Evolutionary conservation across 1,140 invertebrate genomes (phyloP).

Genomic region (Palaemon carinicauda): DNA sequence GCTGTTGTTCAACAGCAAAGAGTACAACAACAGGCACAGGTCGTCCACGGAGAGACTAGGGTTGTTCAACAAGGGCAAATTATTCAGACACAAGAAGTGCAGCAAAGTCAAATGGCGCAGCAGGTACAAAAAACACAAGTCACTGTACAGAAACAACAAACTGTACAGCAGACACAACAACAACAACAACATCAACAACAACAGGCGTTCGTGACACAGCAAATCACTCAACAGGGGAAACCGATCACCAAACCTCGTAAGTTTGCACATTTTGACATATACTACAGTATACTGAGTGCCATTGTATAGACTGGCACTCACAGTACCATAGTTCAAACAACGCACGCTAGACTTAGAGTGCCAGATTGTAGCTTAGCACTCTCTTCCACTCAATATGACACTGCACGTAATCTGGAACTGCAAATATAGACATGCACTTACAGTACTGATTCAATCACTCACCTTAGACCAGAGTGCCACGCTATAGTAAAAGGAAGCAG

Average conservation of each 20-base stretch:
- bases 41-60: slow-evolving; percentile 35
- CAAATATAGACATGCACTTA: slow-evolving; percentile 32
- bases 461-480: not conserved
- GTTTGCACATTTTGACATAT: not conserved
- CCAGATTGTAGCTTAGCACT: slow-evolving; percentile 17
- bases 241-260: slow-evolving; percentile 24
- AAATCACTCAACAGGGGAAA: slow-evolving; percentile 7
- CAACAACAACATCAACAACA: not conserved
- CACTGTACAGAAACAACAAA: slow-evolving; percentile 46
- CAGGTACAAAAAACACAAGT: slow-evolving; percentile 25
- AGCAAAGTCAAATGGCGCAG: slow-evolving; percentile 3
- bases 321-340: too few species aligned
- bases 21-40: slow-evolving; percentile 16
- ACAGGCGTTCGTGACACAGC: slow-evolving; percentile 35
- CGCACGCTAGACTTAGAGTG: slow-evolving; percentile 12
- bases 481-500: slow-evolving; percentile 3
- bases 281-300: too few species aligned
- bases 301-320: too few species aligned
- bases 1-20: slow-evolving; percentile 2
- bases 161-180: slow-evolving; percentile 3
- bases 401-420: slow-evolving; percentile 36
- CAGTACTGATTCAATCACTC: slow-evolving; percentile 22
- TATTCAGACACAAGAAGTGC: not conserved
- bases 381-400: slow-evolving; percentile 12
- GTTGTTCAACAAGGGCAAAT: slow-evolving; percentile 28